Evolutionary conservation across 23 tunicate genomes (phyloP).

Genomic region (Trididemnum nubilum): DNA sequence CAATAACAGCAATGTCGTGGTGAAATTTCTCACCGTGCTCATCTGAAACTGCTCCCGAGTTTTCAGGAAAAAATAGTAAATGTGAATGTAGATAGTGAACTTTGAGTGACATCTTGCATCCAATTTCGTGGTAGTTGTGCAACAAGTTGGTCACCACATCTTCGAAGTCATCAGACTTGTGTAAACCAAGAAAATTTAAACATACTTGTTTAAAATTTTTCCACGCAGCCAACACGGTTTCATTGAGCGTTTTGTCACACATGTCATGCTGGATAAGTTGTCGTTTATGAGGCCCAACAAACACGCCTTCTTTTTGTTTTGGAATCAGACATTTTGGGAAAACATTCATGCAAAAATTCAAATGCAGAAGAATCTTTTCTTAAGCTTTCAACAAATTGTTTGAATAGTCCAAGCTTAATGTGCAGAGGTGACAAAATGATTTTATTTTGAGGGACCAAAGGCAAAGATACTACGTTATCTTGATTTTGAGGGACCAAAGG

Average conservation of each 20-base stretch:
- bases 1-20: conserved; percentile 34
- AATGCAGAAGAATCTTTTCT: too few species aligned
- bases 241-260: not conserved
- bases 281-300: conserved; percentile 30
- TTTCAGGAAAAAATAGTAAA: conserved; percentile 1
- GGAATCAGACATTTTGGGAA: not conserved
- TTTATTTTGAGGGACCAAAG: too few species aligned
- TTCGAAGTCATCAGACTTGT: conserved; percentile 2
- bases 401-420: too few species aligned
- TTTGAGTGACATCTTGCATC: conserved; percentile 25
- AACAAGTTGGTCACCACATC: conserved; percentile 32
- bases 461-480: too few species aligned
- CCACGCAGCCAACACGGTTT: conserved; percentile 20
- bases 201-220: conserved; percentile 11
- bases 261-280: conserved; percentile 4
- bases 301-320: conserved; percentile 28
- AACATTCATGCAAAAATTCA: too few species aligned
- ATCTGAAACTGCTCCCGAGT: conserved; percentile 13
- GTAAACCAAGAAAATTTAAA: not conserved
- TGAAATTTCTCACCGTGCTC: conserved; percentile 22
- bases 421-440: too few species aligned
- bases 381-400: too few species aligned
- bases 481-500: too few species aligned
- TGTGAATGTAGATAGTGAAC: conserved; percentile 24
- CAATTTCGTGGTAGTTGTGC: conserved; percentile 1